These are phyloP conservation scores for Oncorhynchus tshawytscha DNA, from an alignment of 2,113 vertebrate species.

Conservation along the genomic window DNA sequence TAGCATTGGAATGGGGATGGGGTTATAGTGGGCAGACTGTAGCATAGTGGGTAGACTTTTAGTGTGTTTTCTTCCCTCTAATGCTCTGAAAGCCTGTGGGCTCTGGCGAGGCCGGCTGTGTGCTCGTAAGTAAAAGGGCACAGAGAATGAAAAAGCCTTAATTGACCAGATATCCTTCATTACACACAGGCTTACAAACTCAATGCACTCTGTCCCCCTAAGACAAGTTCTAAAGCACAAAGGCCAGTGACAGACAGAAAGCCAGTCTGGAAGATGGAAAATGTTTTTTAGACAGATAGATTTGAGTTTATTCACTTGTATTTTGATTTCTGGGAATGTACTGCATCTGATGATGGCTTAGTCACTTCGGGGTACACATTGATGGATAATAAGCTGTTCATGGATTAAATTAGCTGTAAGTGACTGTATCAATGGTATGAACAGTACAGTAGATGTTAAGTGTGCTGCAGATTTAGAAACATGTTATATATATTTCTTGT, in stretches of 20 bases:
- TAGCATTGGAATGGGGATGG: background rate
- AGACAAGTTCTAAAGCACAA: slow-evolving; percentile 46
- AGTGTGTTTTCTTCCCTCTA: slow-evolving; percentile 46
- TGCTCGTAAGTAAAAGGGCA: slow-evolving; percentile 67
- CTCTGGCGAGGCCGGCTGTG: slow-evolving; percentile 44
- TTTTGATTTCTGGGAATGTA: background rate
- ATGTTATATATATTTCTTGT: background rate
- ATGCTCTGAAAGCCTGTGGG: slow-evolving; percentile 66
- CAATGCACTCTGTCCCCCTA: slow-evolving; percentile 43
- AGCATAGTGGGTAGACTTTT: background rate
- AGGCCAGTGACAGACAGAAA: slow-evolving; percentile 14
- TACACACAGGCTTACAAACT: slow-evolving; percentile 62
- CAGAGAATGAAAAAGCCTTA: slow-evolving; percentile 66
- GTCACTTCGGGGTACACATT: background rate
- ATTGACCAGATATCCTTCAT: slow-evolving; percentile 71
- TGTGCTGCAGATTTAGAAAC: too few relatives aligned
- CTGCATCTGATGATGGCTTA: background rate
- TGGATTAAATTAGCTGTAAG: background rate
- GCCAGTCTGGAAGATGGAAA: slow-evolving; percentile 26
- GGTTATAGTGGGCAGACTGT: background rate
- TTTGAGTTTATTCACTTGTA: background rate
- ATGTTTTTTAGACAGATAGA: slow-evolving; percentile 14
- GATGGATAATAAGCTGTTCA: background rate
- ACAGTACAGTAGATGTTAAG: too few relatives aligned
- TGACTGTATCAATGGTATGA: background rate